These are phyloP conservation scores for Acanthopagrus latus DNA, from an alignment of 2,797 vertebrate genomes.

Conservation along the genomic window DNA sequence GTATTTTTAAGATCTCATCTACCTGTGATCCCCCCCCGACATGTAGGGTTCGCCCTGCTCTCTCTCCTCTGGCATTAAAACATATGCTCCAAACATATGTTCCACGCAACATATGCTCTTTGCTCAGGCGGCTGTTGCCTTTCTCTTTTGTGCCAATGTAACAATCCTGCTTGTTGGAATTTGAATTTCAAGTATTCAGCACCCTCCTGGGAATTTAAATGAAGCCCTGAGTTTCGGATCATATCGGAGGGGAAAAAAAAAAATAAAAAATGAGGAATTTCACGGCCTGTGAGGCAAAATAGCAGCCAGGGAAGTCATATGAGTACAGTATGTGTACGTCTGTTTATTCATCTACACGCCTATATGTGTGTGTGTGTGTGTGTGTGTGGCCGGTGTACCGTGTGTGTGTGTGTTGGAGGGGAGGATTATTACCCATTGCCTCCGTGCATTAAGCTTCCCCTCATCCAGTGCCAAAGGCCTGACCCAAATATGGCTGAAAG, in stretches of 20 bases:
- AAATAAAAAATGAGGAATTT: slow-evolving; percentile 59
- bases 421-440: slow-evolving; percentile 83
- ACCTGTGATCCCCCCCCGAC: slow-evolving; percentile 65
- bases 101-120: slow-evolving; percentile 56
- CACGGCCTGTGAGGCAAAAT: slow-evolving; percentile 55
- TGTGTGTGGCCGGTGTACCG: slow-evolving; percentile 29
- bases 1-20: slow-evolving; percentile 45
- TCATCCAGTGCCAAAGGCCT: slow-evolving; percentile 89
- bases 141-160: slow-evolving; percentile 25
- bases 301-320: slow-evolving; percentile 46
- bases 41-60: too few relatives aligned
- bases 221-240: slow-evolving; percentile 44
- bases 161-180: slow-evolving; percentile 29
- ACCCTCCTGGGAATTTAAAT: slow-evolving; percentile 50
- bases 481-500: slow-evolving; percentile 99
- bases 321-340: slow-evolving; percentile 34
- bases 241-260: neutral
- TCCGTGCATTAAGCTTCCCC: slow-evolving; percentile 88
- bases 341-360: slow-evolving; percentile 38
- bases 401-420: slow-evolving; percentile 43
- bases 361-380: slow-evolving; percentile 6
- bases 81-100: slow-evolving; percentile 75
- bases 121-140: slow-evolving; percentile 38
- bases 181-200: slow-evolving; percentile 40
- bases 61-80: slow-evolving; percentile 67